phyloP scores from a whole-genome alignment of 2,113 vertebrate species.

The Etheostoma spectabile region DNA sequence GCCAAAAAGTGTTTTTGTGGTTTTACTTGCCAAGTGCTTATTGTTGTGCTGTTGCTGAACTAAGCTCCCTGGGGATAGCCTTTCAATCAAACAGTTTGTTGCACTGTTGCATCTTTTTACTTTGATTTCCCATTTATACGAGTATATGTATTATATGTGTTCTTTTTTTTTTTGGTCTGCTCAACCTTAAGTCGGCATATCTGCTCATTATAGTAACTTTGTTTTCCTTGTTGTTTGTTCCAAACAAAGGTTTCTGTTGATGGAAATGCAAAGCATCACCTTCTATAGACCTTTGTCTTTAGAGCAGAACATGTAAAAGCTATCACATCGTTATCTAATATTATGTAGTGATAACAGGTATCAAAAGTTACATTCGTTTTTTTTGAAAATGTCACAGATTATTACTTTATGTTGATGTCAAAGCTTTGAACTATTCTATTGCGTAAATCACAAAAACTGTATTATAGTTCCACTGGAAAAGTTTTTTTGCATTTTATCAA shows the following conservation, averaged over 20 bases:
- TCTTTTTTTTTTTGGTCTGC: slow-evolving; percentile 15
- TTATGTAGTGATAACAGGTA: slow-evolving; percentile 1
- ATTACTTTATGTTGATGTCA: not conserved
- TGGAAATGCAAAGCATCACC: slow-evolving; percentile 22
- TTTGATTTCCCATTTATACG: slow-evolving; percentile 48
- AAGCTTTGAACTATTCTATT: slow-evolving; percentile 24
- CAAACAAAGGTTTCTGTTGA: not conserved
- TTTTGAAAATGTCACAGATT: slow-evolving; percentile 36
- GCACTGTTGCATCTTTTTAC: slow-evolving; percentile 28
- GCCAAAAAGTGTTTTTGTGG: not conserved
- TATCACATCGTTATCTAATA: slow-evolving; percentile 3
- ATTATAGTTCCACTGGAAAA: slow-evolving; percentile 46
- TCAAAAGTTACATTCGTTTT: slow-evolving; percentile 25
- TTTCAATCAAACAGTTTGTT: slow-evolving; percentile 47
- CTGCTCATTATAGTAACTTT: slow-evolving; percentile 31
- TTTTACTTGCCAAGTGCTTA: slow-evolving; percentile 25
- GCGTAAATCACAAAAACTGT: slow-evolving; percentile 37
- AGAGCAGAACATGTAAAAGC: slow-evolving; percentile 2
- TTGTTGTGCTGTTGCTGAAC: slow-evolving; percentile 35
- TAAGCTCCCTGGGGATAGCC: slow-evolving; percentile 41
- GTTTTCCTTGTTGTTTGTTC: not conserved
- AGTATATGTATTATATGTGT: slow-evolving; percentile 18
- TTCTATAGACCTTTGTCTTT: slow-evolving; percentile 24
- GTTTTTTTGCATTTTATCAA: slow-evolving; percentile 65
- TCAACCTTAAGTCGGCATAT: slow-evolving; percentile 19